Evolutionary conservation across 2,888 invertebrate genomes (phyloP), one percentile per base, ranked within the genome.

Genomic region (Cheilosia vulpina): DNA sequence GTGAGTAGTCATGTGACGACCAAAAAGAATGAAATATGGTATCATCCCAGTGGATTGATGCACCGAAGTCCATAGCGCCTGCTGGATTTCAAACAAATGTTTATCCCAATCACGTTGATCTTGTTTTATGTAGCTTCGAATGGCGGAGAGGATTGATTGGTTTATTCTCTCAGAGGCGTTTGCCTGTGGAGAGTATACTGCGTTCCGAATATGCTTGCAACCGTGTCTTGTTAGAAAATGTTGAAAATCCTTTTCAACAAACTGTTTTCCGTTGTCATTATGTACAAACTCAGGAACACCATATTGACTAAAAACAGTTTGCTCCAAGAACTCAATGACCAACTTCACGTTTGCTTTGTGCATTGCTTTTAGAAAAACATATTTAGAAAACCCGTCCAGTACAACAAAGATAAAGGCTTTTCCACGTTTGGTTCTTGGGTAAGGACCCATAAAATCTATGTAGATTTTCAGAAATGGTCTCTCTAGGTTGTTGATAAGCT

Each of bases 221-320:
- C 45, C 17, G 15, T 45, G 17, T 17, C 4, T 45, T 45, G 45
- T 15, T 0, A 45, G 17, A 17, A 45, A 45, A 7, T 17, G 15
- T 0, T 45, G 45, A 5, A 45, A 45, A 6, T 45, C n/a, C 6
- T 27, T 27, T 27, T 4, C 5, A 5, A 27, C 27, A 27, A 27
- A 27, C 27, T 27, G 27, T 27, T 27, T 6, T 13, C 38, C 38
- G 38, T 38, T 38, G 38, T 38, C 38, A 7, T n/a, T 27, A 13
- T 52, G 50, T 4, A 52, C 13, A 24, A 21, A 52, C 21, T 52
- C 50, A 4, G 50, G 50, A 4, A 63, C 63, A 5, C 50, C 63
- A 31, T 17, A 63, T 7, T 63, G 47, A 21, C 17, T 17, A 17
- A 63, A 63, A 34, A 63, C 11, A 34, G 34, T 11, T 11, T 34